Evolutionary conservation across 2,113 vertebrate species (phyloP), one percentile per base, ranked within the genome.

Genomic region (Prolemur simus): DNA sequence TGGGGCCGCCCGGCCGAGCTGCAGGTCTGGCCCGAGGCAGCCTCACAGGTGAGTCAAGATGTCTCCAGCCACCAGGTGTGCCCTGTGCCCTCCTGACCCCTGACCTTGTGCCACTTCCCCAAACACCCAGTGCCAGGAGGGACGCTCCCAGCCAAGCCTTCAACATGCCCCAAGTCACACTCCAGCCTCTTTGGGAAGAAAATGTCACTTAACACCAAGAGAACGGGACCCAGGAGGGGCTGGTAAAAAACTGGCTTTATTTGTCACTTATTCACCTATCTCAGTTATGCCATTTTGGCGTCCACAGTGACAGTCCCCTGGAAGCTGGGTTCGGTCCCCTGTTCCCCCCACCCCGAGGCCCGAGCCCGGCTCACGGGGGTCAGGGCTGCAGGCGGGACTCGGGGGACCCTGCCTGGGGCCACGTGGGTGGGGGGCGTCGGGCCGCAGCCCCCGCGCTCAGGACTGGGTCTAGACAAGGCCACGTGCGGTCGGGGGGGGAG

Each of bases 271-370:
- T 91, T 95, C 88, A 96, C 95, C 87, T 80, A 91, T 89, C 94
- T 97, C 89, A 83, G 95, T 97, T 82, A 96, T 82, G 92, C 94
- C 96, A 87, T 42, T 60, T 90, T 71, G 97, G 91, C 89, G 0
- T 96, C 95, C 97, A 97, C 98, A 97, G 97, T 97, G 97, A 98
- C 95, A 95, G 95, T 97, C 91, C 95, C 87, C 77, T 91, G 77
- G 71, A 96, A 93, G 96, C 78, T 20, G 8, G 39, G 89, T 81
- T 93, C 20, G 68, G 78, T 42, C 94, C 90, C 71, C 82, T 74
- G 58, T 92, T 90, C 80, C 60, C 87, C 88, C 42, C 42, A 42
- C 42, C 42, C 42, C 42, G 42, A 42, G 42, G 42, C 42, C 42
- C 42, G 42, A 42, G 42, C 42, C 42, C 42, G 42, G 42, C 42